phyloP scores from a whole-genome alignment of 2,797 vertebrate species.

The Protosalanx chinensis region DNA sequence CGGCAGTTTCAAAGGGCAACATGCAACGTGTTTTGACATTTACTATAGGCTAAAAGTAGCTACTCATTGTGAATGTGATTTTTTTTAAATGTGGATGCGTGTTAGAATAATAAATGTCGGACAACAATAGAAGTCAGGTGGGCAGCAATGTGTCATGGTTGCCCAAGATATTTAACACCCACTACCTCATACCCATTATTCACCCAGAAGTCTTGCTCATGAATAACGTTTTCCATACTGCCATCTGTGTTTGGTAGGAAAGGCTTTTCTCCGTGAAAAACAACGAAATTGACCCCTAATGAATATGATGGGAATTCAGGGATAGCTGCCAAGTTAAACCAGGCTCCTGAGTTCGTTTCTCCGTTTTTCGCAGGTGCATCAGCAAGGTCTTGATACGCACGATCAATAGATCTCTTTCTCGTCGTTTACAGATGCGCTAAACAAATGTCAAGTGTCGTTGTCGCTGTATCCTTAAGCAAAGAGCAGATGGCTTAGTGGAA shows the following conservation, averaged over 20 bases:
- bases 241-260: too few relatives aligned
- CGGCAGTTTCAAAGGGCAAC: too few relatives aligned
- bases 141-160: constrained; percentile 10
- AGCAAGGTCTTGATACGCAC: too few relatives aligned
- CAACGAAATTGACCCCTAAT: too few relatives aligned
- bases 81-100: constrained; percentile 8
- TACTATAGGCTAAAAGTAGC: neutral
- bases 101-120: neutral
- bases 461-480: constrained; percentile 43
- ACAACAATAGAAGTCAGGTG: constrained; percentile 21
- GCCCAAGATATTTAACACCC: constrained; percentile 30
- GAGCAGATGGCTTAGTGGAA: constrained; percentile 24
- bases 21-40: neutral
- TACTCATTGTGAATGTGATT: too few relatives aligned
- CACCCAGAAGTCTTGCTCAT: neutral
- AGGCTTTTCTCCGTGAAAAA: too few relatives aligned
- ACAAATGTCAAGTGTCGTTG: constrained; percentile 54
- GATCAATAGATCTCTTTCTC: neutral
- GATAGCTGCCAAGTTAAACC: too few relatives aligned
- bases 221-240: too few relatives aligned
- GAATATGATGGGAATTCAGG: too few relatives aligned
- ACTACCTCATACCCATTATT: constrained; percentile 4
- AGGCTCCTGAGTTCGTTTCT: too few relatives aligned
- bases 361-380: too few relatives aligned
- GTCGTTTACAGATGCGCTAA: constrained; percentile 51